phyloP scores from a whole-genome alignment of 1,140 invertebrate species.

The Papilio xuthus region DNA sequence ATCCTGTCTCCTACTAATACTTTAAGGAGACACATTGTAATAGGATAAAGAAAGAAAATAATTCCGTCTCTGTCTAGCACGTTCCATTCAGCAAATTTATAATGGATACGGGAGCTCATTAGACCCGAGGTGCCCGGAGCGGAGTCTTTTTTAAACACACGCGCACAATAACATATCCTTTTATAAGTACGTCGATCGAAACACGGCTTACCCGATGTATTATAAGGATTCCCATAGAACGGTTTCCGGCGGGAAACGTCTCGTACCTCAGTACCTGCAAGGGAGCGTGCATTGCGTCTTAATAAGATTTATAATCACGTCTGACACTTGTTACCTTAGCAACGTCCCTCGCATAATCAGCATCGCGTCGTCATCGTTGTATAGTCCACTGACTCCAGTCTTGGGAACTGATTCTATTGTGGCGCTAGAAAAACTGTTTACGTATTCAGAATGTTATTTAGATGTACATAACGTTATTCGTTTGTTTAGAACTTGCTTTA shows the following conservation, averaged over 20 bases:
- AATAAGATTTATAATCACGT: constrained; percentile 61
- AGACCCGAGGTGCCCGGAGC: neutral
- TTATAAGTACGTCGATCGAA: constrained; percentile 16
- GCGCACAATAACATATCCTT: constrained; percentile 20
- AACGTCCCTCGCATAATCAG: constrained; percentile 67
- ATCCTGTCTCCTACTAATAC: neutral
- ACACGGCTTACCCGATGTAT: constrained; percentile 40
- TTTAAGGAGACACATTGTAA: neutral
- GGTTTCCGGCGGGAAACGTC: constrained; percentile 68
- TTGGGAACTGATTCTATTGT: constrained; percentile 6
- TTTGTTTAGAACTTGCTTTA: neutral
- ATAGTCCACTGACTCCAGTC: constrained; percentile 47
- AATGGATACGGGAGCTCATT: constrained; percentile 16
- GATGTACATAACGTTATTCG: neutral
- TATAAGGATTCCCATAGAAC: constrained; percentile 56
- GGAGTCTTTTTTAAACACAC: constrained; percentile 10
- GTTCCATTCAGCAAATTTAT: constrained; percentile 18
- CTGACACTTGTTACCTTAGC: constrained; percentile 51
- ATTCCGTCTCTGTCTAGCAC: neutral
- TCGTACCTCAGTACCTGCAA: constrained; percentile 57
- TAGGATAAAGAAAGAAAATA: constrained; percentile 1
- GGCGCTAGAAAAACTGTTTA: neutral
- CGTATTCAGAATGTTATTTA: constrained; percentile 1
- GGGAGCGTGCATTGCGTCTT: constrained; percentile 63
- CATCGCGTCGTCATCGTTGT: constrained; percentile 56